A percentile compares a stretch with the other conserved stretches of the same genome.
phyloP scores from a whole-genome alignment of 1,140 invertebrate genomes.

The Aphaenogaster floridana region DNA sequence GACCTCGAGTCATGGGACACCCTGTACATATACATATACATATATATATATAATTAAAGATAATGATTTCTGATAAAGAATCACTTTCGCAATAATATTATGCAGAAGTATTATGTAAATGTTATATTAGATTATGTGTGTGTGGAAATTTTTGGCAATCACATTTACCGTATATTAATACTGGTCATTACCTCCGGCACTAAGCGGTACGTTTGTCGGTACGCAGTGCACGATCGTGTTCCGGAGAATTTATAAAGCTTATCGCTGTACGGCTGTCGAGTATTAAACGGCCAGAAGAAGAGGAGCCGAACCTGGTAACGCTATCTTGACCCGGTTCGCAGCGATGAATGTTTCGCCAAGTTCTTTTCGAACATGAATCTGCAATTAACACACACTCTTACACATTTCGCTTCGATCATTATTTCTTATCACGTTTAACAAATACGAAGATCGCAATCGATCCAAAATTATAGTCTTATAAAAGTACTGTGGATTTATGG shows the following conservation, averaged over 20 bases:
- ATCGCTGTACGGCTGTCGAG: conserved; percentile 51
- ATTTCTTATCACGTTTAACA: conserved; percentile 27
- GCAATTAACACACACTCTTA: conserved; percentile 55
- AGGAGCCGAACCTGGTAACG: conserved; percentile 61
- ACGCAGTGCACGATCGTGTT: conserved; percentile 38
- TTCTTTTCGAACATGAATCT: conserved; percentile 57
- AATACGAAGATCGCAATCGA: conserved; percentile 12
- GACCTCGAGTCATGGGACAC: too few relatives aligned
- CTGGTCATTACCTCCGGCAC: conserved; percentile 39
- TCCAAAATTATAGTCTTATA: conserved; percentile 14
- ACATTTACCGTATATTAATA: conserved; percentile 26
- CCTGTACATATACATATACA: too few relatives aligned
- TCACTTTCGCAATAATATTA: not conserved
- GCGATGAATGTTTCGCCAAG: conserved; percentile 55
- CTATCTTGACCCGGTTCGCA: conserved; percentile 66
- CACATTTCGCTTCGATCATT: conserved; percentile 17
- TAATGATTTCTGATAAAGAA: not conserved
- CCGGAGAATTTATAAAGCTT: conserved; percentile 60
- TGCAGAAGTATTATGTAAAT: not conserved
- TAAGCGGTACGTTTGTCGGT: conserved; percentile 45
- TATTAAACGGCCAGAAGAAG: conserved; percentile 56
- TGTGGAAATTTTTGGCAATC: conserved; percentile 20
- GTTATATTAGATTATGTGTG: not conserved
- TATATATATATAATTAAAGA: not conserved
- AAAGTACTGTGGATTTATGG: conserved; percentile 6